These are phyloP conservation scores for Hypocryptadius cinnamomeus DNA, from an alignment of 2,113 vertebrate genomes.

Conservation along the genomic window DNA sequence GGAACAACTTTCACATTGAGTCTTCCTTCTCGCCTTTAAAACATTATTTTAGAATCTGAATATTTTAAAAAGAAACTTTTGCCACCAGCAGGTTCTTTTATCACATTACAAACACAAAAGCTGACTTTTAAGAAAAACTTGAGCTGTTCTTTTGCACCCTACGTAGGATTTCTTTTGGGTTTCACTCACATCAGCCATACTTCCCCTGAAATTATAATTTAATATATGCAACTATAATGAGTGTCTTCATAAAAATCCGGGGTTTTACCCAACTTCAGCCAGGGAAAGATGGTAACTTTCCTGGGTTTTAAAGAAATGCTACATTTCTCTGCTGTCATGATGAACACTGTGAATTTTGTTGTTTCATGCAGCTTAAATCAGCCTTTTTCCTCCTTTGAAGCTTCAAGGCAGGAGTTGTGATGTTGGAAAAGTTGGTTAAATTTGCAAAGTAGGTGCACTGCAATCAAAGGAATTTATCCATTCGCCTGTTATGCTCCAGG, in stretches of 20 bases:
- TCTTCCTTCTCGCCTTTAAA: background rate
- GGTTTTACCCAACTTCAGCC: background rate
- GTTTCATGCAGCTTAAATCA: background rate
- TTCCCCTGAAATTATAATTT: background rate
- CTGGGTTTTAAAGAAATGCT: background rate
- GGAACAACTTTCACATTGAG: background rate
- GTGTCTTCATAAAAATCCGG: background rate
- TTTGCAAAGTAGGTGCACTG: background rate
- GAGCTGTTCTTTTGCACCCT: background rate
- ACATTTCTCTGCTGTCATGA: background rate
- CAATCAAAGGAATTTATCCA: background rate
- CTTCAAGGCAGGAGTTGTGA: accelerated
- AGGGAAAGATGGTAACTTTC: background rate
- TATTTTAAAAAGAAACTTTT: background rate
- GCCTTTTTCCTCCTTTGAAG: background rate
- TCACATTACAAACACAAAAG: background rate
- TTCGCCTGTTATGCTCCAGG: background rate
- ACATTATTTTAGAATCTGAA: background rate
- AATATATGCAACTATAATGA: background rate
- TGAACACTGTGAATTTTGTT: background rate
- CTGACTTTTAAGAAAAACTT: background rate
- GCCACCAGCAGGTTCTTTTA: background rate
- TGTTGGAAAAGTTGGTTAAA: background rate
- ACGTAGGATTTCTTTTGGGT: background rate
- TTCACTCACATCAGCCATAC: background rate